Evolutionary conservation across 1,140 invertebrate species (phyloP).

Genomic region (Grapholita molesta): DNA sequence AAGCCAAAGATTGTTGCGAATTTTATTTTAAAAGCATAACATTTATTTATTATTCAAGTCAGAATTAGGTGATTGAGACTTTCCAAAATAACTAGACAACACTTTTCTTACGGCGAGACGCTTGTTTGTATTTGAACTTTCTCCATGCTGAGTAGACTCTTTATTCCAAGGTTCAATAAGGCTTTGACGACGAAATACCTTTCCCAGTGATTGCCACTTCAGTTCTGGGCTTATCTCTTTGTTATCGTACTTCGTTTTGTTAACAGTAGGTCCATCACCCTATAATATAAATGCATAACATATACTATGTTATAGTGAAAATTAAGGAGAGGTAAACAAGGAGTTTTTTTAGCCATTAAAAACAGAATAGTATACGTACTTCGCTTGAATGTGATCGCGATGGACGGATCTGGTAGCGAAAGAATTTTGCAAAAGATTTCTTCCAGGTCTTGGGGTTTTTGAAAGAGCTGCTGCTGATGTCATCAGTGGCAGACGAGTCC

Average conservation of each 20-base stretch:
- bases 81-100: conserved; percentile 43
- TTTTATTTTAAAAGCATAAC: conserved; percentile 13
- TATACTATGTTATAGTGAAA: too few relatives aligned
- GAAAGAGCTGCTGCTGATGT: conserved; percentile 47
- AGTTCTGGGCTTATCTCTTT: conserved; percentile 60
- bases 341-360: too few relatives aligned
- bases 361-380: too few relatives aligned
- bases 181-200: conserved; percentile 67
- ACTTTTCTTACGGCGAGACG: conserved; percentile 63
- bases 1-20: conserved; percentile 2
- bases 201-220: conserved; percentile 72
- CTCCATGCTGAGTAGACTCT: conserved; percentile 47
- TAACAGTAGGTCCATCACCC: conserved; percentile 60
- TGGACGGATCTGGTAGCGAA: conserved; percentile 61
- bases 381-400: not conserved
- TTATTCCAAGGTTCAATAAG: conserved; percentile 59
- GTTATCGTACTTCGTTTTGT: conserved; percentile 54
- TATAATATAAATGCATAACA: conserved; percentile 27
- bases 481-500: conserved; percentile 41
- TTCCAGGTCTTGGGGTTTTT: conserved; percentile 67
- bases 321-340: too few relatives aligned
- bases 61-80: conserved; percentile 49
- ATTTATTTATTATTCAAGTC: conserved; percentile 30
- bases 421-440: conserved; percentile 65
- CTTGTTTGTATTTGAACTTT: conserved; percentile 54